Evolutionary conservation across 1,140 invertebrate genomes (phyloP), one percentile per base, ranked within the genome.

Genomic region (Aphelinus atriplicis): DNA sequence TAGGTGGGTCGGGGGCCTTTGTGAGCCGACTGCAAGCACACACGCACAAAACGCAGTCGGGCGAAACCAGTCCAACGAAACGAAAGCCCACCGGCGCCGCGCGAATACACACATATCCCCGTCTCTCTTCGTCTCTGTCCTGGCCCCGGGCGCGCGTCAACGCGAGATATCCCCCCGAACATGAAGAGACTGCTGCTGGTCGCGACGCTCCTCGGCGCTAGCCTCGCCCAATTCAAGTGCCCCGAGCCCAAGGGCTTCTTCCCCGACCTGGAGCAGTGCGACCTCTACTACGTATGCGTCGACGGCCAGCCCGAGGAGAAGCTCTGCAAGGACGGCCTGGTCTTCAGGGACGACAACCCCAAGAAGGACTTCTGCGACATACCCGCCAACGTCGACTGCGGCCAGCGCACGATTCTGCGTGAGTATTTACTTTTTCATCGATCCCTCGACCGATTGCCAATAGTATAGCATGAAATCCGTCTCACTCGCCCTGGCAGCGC

Each of bases 271-370:
- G 89, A 91, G 78, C 93, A 95, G 84, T 96, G 95, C 84, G 95
- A 96, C 86, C 90, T 94, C 55, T 95, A 95, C 84, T 95, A 94
- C 83, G 90, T 90, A 79, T 96, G 94, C 86, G 85, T 89, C 65
- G 91, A 93, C 84, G 91, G 91, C 80, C 84, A 91, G 70, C 79
- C 92, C 6, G 93, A 93, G 81, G 90, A 93, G 77, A 92, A 90
- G 78, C 85, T 95, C 3, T 96, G 95, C 84, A 94, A 94, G 2
- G 95, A 95, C 79, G 95, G 95, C 1, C 89, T 95, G 42, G 92
- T 95, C 3, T 96, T 96, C 85, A 91, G 93, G 78, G 93, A 94
- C 79, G 91, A 91, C 70, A 92, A 93, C 80, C 91, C 92, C 2
- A 92, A 91, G 81, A 92, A 92, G 76, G 94, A 94, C 78, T 86